Conservation (phyloP, 2,797 vertebrate genomes). For the Cirrhinus molitorella region DNA sequence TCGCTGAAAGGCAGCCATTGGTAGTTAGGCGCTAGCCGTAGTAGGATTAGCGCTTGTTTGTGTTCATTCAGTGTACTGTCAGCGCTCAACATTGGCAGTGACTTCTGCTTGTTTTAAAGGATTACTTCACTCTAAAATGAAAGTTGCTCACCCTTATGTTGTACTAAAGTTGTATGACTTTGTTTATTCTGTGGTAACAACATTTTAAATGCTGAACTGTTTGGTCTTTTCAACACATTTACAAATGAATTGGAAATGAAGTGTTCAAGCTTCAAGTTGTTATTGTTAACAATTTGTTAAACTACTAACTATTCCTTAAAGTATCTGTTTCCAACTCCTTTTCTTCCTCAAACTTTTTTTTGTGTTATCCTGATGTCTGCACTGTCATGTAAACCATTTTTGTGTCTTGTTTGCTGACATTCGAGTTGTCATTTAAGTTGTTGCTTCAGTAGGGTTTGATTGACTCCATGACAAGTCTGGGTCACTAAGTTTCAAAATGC, state of each 20-base stretch:
- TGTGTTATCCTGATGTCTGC: neutral
- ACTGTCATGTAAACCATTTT: neutral
- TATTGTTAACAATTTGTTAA: neutral
- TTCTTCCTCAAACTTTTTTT: neutral
- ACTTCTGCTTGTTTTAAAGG: slow-evolving; percentile 15
- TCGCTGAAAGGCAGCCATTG: neutral
- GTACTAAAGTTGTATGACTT: neutral
- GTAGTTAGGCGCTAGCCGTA: neutral
- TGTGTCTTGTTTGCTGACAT: neutral
- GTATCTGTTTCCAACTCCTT: neutral
- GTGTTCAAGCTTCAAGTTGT: neutral
- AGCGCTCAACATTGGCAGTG: neutral
- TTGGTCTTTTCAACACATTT: neutral
- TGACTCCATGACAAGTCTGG: slow-evolving; percentile 1
- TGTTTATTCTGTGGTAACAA: neutral
- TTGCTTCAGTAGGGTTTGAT: slow-evolving; percentile 22
- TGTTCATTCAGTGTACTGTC: neutral
- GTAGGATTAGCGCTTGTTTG: slow-evolving; percentile 17
- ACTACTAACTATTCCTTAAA: too few relatives aligned
- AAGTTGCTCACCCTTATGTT: neutral
- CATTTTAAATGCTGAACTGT: neutral
- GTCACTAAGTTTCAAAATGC: slow-evolving; percentile 12
- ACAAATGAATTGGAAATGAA: neutral
- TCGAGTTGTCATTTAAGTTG: neutral
- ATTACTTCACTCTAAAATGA: neutral